Percentiles rank a stretch among this genome's conserved stretches.
These are phyloP conservation scores for Centropus bengalensis DNA, from an alignment of 2,113 vertebrate genomes.

Conservation along the genomic window DNA sequence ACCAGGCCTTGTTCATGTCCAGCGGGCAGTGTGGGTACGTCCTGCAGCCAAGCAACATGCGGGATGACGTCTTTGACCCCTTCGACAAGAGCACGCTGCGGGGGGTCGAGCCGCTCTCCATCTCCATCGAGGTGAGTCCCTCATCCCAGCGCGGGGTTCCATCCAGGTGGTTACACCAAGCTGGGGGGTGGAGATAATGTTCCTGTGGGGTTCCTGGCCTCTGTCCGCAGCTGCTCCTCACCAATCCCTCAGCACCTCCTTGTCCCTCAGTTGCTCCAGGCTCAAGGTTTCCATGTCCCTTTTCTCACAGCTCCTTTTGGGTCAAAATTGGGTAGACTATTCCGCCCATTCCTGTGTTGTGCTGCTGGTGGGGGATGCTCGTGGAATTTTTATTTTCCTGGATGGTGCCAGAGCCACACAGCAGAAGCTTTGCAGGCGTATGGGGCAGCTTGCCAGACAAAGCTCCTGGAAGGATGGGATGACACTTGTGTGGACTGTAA, in stretches of 20 bases:
- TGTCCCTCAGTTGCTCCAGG: background rate
- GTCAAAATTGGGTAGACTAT: rapidly evolving
- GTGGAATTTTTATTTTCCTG: background rate
- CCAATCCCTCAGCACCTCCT: background rate
- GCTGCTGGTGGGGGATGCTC: background rate
- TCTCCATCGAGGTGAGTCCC: slow-evolving; percentile 85
- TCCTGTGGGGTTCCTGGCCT: background rate
- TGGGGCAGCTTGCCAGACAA: background rate
- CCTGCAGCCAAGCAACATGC: slow-evolving; percentile 92
- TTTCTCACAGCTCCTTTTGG: background rate
- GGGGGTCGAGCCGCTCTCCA: slow-evolving; percentile 80
- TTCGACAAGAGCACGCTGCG: slow-evolving; percentile 91
- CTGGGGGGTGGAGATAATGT: background rate
- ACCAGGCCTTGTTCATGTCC: slow-evolving; percentile 96
- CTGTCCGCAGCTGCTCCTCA: background rate
- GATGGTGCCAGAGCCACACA: background rate
- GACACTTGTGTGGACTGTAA: background rate
- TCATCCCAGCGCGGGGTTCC: background rate
- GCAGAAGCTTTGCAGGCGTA: background rate
- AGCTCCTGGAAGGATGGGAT: background rate
- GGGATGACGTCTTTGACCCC: slow-evolving; percentile 93
- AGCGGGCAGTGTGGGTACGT: slow-evolving; percentile 92
- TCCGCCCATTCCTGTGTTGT: background rate
- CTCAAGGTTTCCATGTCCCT: background rate
- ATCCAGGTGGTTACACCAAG: rapidly evolving